phyloP scores from a whole-genome alignment of 2,888 invertebrate species.

The Cantharis nigra region DNA sequence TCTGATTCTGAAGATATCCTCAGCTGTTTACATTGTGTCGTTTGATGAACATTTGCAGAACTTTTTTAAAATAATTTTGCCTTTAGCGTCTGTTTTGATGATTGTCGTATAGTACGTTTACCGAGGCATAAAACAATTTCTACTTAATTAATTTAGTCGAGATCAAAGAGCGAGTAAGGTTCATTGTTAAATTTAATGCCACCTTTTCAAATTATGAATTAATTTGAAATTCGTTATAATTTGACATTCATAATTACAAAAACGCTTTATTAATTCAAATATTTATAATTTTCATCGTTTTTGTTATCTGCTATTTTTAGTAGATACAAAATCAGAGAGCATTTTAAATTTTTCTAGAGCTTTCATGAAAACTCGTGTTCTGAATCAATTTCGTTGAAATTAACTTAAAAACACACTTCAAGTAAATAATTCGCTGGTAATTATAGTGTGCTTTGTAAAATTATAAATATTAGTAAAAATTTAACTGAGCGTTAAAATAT shows the following conservation, averaged over 20 bases:
- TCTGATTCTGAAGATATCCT: no score
- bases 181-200: slow-evolving; percentile 7
- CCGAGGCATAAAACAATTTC: slow-evolving; percentile 6
- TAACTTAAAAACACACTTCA: no score
- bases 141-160: slow-evolving; percentile 13
- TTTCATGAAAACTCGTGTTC: neutral
- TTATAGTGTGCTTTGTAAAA: no score
- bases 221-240: neutral
- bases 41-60: no score
- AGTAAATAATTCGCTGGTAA: no score
- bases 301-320: neutral
- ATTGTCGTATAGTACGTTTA: slow-evolving; percentile 14
- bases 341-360: neutral
- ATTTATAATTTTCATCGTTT: neutral
- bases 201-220: neutral
- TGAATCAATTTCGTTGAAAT: neutral
- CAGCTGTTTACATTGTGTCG: no score
- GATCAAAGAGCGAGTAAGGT: slow-evolving; percentile 9
- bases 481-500: no score
- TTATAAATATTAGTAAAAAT: no score
- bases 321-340: neutral
- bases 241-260: neutral
- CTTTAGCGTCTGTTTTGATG: slow-evolving; percentile 10
- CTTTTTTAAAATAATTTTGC: slow-evolving; percentile 10
- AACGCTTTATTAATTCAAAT: neutral